A percentile compares a stretch with the other conserved stretches of the same genome.
Evolutionary conservation across 2,797 vertebrate species (phyloP).

Genomic region (Cirrhinus mrigala): DNA sequence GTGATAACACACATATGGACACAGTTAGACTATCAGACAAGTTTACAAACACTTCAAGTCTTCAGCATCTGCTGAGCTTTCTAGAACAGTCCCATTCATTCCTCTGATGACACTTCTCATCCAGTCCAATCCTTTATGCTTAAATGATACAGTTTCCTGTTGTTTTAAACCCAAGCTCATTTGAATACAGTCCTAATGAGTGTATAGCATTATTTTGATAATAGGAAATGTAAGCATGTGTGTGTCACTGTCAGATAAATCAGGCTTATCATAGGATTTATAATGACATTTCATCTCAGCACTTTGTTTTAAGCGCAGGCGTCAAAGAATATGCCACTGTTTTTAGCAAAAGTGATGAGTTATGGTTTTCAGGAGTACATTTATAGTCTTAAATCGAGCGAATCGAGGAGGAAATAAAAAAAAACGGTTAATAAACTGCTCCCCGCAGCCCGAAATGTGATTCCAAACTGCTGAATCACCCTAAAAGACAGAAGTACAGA

Average conservation of each 20-base stretch:
- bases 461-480: constrained; percentile 12
- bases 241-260: background rate
- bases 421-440: constrained; percentile 3
- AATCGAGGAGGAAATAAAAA: background rate
- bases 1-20: background rate
- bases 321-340: background rate
- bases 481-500: background rate
- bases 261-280: constrained; percentile 6
- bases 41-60: constrained; percentile 4
- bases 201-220: background rate
- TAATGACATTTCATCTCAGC: constrained; percentile 1
- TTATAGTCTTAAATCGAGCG: background rate
- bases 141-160: constrained; percentile 24
- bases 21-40: background rate
- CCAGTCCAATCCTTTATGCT: background rate
- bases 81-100: background rate
- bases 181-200: background rate
- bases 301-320: background rate
- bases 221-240: background rate
- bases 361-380: background rate
- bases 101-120: background rate
- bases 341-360: constrained; percentile 2
- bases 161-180: constrained; percentile 25
- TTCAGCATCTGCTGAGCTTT: background rate
- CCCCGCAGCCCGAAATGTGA: background rate